Evolutionary conservation across 2,797 vertebrate genomes (phyloP).

Genomic region (Echeneis naucrates): DNA sequence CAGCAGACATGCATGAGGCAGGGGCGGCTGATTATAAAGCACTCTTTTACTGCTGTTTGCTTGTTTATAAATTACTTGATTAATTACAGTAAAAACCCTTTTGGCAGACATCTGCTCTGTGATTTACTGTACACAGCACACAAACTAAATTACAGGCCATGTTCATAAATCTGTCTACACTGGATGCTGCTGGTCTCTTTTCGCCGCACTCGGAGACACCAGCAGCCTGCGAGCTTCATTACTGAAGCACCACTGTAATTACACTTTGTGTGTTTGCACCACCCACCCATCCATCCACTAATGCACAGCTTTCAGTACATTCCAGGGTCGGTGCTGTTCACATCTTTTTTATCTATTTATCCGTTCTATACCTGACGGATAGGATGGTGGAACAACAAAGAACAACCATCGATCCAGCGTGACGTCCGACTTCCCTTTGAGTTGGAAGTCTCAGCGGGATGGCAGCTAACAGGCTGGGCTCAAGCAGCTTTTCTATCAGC

Average conservation of each 20-base stretch:
- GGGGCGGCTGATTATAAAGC: slow-evolving; percentile 40
- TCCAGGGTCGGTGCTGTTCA: background rate
- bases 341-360: background rate
- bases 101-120: slow-evolving; percentile 56
- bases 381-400: slow-evolving; percentile 3
- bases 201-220: slow-evolving; percentile 19
- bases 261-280: slow-evolving; percentile 37
- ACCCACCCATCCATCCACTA: slow-evolving; percentile 22
- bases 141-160: slow-evolving; percentile 56
- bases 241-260: slow-evolving; percentile 43
- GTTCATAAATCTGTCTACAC: slow-evolving; percentile 65
- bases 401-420: slow-evolving; percentile 53
- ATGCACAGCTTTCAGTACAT: slow-evolving; percentile 28
- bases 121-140: slow-evolving; percentile 56
- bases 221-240: slow-evolving; percentile 38
- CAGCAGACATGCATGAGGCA: slow-evolving; percentile 21
- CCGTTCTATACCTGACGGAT: slow-evolving; percentile 6
- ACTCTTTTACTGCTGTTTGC: slow-evolving; percentile 64
- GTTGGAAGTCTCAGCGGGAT: slow-evolving; percentile 42
- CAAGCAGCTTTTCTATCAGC: slow-evolving; percentile 66
- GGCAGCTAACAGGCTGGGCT: slow-evolving; percentile 26
- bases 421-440: slow-evolving; percentile 60
- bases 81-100: slow-evolving; percentile 66
- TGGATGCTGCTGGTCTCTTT: slow-evolving; percentile 33
- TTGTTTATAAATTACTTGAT: slow-evolving; percentile 74